Base-by-base conservation (phyloP, 2,888 invertebrate genomes). In the Ashinkailepas kermadecensis region DNA sequence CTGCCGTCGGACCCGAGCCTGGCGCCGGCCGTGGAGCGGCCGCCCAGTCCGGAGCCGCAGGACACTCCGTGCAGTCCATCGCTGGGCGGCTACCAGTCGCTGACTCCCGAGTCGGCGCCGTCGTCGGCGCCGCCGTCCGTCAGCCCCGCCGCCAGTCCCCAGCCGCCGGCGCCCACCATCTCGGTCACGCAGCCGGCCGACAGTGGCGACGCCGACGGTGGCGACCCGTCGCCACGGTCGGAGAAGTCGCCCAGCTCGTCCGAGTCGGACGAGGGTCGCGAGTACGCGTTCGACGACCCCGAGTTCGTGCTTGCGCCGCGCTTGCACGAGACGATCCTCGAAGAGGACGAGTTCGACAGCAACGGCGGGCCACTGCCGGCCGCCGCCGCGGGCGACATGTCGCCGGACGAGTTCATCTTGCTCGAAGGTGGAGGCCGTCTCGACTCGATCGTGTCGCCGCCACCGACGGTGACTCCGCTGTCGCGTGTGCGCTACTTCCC, bases 1-100 rank as follows among this genome's bases (percentile, higher is more conserved):
- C 83, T 67, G 81, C 82, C 54, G 82, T 84, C 80, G 9, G 79
- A 79, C 25, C 79, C 79, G n/a, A 79, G 59, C 58, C n/a, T 79
- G 9, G 57, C 58, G 25, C n/a, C 81, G 8, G 25, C 18, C 15
- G 18, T 65, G 65, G 81, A 81, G 39, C 81, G 81, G n/a, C 81
- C 79, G 0, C 23, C 58, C 58, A 79, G 79, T 18, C 79, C 25
- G 1, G 81, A 70, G 25, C 81, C 81, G 23, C 57, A 56, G 81
- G 59, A 39, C 39, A 39, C 39, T 1, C 39, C 39, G 39, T 39
- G 39, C 39, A 39, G 39, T 4, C 39, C 39, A 4, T 1, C 39
- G 39, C 39, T 39, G 39, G 39, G 39, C 39, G 39, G 39, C 39
- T 39, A 39, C 39, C 39, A 39, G 39, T 39, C 59, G 11, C 59